These are phyloP conservation scores for Machimus atricapillus DNA, from an alignment of 2,888 invertebrate species.

Conservation along the genomic window DNA sequence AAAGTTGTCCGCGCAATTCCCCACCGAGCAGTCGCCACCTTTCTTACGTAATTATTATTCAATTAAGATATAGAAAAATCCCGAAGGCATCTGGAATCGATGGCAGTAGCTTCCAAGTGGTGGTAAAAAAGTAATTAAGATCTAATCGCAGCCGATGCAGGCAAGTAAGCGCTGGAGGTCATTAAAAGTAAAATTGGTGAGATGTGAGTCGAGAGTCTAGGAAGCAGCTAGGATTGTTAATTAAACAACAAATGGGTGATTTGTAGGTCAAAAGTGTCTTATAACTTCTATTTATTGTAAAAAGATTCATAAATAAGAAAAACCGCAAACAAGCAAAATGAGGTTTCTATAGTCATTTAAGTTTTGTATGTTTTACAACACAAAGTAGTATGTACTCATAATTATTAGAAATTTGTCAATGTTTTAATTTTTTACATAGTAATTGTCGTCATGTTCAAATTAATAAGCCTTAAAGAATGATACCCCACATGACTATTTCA, in stretches of 20 bases:
- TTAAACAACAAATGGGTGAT: not conserved
- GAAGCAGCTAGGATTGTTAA: not conserved
- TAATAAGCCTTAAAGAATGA: no score
- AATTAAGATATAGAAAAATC: not conserved
- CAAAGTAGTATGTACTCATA: no score
- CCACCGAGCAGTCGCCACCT: not conserved
- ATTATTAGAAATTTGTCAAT: no score
- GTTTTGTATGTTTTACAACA: no score
- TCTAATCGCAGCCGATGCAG: not conserved
- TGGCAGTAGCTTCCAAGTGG: not conserved
- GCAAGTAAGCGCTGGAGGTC: not conserved
- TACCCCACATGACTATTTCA: no score
- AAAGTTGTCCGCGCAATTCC: not conserved
- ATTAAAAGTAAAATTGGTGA: conserved; percentile 4
- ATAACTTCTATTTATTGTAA: no score
- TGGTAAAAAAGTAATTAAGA: not conserved
- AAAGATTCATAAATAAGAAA: no score
- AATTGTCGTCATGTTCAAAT: no score
- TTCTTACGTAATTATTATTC: not conserved
- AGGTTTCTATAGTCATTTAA: no score
- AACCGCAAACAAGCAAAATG: no score
- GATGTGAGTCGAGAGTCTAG: not conserved
- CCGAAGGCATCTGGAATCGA: not conserved
- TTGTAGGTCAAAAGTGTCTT: not conserved
- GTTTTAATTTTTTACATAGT: no score